Evolutionary conservation across 30 jellyfish, hydroid and myxozoan species (phyloP).

Genomic region (Turritopsis dohrnii): DNA sequence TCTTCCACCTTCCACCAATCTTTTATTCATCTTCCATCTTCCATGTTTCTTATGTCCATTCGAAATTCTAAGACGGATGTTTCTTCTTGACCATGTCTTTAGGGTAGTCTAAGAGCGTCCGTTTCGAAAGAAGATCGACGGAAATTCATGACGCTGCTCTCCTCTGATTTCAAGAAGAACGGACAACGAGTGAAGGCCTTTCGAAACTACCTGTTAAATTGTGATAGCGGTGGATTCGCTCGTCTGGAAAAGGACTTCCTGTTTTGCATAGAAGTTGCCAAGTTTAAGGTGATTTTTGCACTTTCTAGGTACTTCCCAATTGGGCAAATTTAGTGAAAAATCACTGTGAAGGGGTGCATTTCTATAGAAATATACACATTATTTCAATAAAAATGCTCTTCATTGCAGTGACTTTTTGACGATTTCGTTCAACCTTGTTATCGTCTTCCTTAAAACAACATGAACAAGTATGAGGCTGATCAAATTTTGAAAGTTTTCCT

Average conservation of each 20-base stretch:
- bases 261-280: conserved; percentile 66
- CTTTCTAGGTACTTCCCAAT: too few relatives aligned
- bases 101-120: conserved; percentile 45
- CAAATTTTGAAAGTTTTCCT: background rate
- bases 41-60: background rate
- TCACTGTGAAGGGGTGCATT: too few relatives aligned
- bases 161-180: conserved; percentile 18
- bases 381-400: too few relatives aligned
- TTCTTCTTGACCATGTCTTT: background rate
- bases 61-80: too few relatives aligned
- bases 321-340: too few relatives aligned
- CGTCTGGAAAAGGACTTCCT: conserved; percentile 62
- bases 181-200: conserved; percentile 31
- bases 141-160: conserved; percentile 42
- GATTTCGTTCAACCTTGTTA: too few relatives aligned
- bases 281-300: conserved; percentile 93
- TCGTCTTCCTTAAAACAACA: too few relatives aligned
- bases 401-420: too few relatives aligned
- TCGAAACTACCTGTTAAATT: conserved; percentile 40
- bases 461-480: too few relatives aligned
- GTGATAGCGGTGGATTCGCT: conserved; percentile 68
- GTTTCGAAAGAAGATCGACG: conserved; percentile 63
- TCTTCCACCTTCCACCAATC: too few relatives aligned
- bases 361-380: too few relatives aligned
- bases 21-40: too few relatives aligned